Evolutionary conservation across 2,888 invertebrate species (phyloP).

Genomic region (Amphimallon solstitiale): DNA sequence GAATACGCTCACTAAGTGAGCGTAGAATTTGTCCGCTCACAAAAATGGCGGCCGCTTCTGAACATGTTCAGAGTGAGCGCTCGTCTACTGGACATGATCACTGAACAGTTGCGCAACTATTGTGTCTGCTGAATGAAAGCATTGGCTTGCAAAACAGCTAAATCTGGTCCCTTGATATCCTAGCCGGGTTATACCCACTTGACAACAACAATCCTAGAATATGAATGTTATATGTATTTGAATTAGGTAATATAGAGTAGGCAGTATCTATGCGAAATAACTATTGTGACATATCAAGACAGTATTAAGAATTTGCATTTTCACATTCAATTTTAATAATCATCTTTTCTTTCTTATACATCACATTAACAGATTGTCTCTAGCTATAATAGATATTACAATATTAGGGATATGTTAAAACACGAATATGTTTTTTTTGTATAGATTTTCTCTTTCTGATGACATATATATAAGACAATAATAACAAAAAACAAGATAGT

Average conservation of each 20-base stretch:
- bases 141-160: too few relatives aligned
- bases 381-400: conserved; percentile 52
- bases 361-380: conserved; percentile 62
- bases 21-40: too few relatives aligned
- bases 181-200: too few relatives aligned
- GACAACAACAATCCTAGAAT: too few relatives aligned
- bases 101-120: too few relatives aligned
- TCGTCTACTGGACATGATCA: too few relatives aligned
- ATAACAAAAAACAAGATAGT: conserved; percentile 6
- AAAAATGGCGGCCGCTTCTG: too few relatives aligned
- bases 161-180: too few relatives aligned
- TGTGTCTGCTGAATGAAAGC: too few relatives aligned
- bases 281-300: too few relatives aligned
- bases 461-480: background rate
- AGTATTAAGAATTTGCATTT: background rate
- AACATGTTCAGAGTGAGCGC: too few relatives aligned
- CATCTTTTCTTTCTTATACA: conserved; percentile 46
- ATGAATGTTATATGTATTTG: conserved; percentile 36
- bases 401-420: conserved; percentile 55
- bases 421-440: conserved; percentile 52
- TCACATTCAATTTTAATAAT: background rate
- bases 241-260: background rate
- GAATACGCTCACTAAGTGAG: too few relatives aligned
- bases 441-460: conserved; percentile 45
- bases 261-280: background rate